phyloP scores from a whole-genome alignment of 2,797 vertebrate species.

The Chromobotia macracanthus region DNA sequence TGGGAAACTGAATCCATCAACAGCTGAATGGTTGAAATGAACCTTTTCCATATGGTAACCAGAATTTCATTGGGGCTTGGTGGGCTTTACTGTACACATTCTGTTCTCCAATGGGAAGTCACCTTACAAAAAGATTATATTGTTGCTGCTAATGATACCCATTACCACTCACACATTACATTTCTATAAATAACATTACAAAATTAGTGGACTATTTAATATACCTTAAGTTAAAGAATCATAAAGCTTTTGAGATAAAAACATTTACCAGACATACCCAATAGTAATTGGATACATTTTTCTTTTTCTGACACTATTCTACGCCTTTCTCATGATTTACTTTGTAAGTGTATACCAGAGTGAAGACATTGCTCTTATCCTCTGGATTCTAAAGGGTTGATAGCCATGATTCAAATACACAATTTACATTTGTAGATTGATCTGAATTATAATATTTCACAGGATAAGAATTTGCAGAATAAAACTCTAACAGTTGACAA shows the following conservation, averaged over 20 bases:
- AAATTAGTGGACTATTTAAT: conserved; percentile 69
- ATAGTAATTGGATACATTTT: conserved; percentile 70
- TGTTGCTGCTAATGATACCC: conserved; percentile 43
- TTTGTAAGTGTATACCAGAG: conserved; percentile 18
- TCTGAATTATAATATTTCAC: conserved; percentile 64
- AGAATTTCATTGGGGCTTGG: background rate
- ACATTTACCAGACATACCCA: conserved; percentile 64
- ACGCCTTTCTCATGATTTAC: conserved; percentile 33
- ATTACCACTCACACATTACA: conserved; percentile 43
- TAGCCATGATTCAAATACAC: conserved; percentile 73
- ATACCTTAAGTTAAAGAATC: conserved; percentile 73
- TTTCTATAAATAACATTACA: conserved; percentile 74
- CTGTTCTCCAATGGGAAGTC: conserved; percentile 9
- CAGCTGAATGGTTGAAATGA: conserved; percentile 20
- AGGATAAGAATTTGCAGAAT: conserved; percentile 53
- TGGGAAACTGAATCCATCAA: conserved; percentile 31
- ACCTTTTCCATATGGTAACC: conserved; percentile 20
- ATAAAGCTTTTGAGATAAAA: conserved; percentile 73
- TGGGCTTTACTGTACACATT: conserved; percentile 24
- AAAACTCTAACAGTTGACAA: conserved; percentile 48
- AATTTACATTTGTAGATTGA: conserved; percentile 64
- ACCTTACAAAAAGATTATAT: conserved; percentile 34
- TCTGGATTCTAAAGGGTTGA: conserved; percentile 60
- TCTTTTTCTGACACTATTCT: conserved; percentile 54
- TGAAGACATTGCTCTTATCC: conserved; percentile 46